These are phyloP conservation scores for Porites australiensis DNA, from an alignment of 64 coral and sea anemone genomes.

Conservation along the genomic window DNA sequence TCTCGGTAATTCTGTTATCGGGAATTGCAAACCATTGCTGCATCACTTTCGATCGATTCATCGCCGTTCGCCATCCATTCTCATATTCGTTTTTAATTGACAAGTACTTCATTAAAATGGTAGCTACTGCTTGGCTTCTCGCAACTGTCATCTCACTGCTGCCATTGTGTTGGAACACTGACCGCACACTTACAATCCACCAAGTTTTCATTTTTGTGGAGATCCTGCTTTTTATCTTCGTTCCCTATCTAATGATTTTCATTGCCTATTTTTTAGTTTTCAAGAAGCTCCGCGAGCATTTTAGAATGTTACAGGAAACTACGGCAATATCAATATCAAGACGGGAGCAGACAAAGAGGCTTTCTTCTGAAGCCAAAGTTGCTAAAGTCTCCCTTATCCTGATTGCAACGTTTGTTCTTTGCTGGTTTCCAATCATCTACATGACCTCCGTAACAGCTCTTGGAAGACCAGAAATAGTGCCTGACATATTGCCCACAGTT, in stretches of 20 bases:
- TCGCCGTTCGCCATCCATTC: conserved; percentile 14
- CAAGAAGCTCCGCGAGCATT: not conserved
- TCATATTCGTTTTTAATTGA: not conserved
- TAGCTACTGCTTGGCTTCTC: not conserved
- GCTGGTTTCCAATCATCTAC: conserved; percentile 42
- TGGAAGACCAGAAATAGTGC: conserved; percentile 1
- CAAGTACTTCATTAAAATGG: conserved; percentile 11
- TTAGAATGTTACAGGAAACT: not conserved
- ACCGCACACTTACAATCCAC: not conserved
- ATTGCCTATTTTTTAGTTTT: conserved; percentile 33
- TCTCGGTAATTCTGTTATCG: not conserved
- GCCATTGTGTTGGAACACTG: conserved; percentile 28
- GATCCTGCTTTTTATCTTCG: not conserved
- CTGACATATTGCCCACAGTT: not conserved
- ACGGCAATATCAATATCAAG: not conserved
- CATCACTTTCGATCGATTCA: conserved; percentile 35
- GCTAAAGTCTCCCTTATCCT: conserved; percentile 20
- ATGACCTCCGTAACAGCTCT: conserved; percentile 19
- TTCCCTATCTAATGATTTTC: conserved; percentile 19
- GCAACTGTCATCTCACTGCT: not conserved
- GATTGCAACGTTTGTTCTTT: conserved; percentile 6
- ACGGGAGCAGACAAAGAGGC: conserved; percentile 1
- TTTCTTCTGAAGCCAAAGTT: conserved; percentile 33
- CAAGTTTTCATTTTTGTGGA: conserved; percentile 25
- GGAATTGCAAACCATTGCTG: conserved; percentile 23